Base-by-base conservation (phyloP, 2,888 invertebrate species). In the Trichacis sp. region DNA sequence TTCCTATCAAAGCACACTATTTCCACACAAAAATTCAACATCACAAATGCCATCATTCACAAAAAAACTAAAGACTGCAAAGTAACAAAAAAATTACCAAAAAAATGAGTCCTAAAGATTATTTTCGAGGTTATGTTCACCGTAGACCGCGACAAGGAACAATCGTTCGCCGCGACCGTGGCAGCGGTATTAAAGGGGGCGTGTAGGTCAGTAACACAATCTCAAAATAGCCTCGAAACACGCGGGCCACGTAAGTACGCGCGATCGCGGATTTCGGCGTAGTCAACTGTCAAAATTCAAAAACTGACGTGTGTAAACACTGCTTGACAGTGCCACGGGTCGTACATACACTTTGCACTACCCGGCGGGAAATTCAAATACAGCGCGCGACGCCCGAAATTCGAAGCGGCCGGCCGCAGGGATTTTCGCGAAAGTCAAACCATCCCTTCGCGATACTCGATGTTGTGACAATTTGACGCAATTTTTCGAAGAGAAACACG, bases 191-290 rank as follows among this genome's bases (percentile, higher is more conserved):
- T 77, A 77, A 76, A 75, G 69, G 50, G 58, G 1, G 49, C 53
- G 71, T 71, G 64, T 75, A 77, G 77, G 77, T 77, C 77, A 77
- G 77, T 77, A 24, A 24, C 24, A 72, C 69, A 61, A 47, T 66
- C 72, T 73, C 59, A 59, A 77, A 77, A 77, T 77, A 77, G 77
- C 77, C 77, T 77, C 77, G 75, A 77, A 77, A 76, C 64, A 70
- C 64, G 60, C 65, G 68, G 64, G 52, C 60, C 61, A 63, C 73
- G 72, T 73, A 43, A 14, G 33, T 9, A 38, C 64, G 17, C 40
- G 14, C 15, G 18, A 46, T 48, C 8, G 6, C n/a, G 8, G 11
- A 33, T 33, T 33, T 33, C 40, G 68, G 57, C 66, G 53, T 51
- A 46, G 47, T 60, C 55, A 59, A 52, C 56, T 48, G 58, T 46